These are phyloP conservation scores for Apis mellifera DNA, from an alignment of 1,140 invertebrate genomes.

Conservation along the genomic window DNA sequence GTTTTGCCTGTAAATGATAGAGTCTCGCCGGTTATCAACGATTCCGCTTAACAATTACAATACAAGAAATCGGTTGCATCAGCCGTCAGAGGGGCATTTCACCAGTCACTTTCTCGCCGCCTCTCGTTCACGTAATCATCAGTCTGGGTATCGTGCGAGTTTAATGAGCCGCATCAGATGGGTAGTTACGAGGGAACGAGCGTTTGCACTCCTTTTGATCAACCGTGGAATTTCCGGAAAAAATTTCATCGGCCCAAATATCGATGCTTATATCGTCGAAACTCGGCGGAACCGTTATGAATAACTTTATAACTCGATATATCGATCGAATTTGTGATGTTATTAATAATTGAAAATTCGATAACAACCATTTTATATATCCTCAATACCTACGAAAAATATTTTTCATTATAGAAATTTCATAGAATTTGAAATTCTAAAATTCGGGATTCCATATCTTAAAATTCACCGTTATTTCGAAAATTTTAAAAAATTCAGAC, in stretches of 20 bases:
- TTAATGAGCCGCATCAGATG: conserved; percentile 69
- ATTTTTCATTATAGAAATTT: too few relatives aligned
- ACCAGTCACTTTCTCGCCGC: conserved; percentile 21
- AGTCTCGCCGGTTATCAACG: background rate
- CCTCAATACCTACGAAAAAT: too few relatives aligned
- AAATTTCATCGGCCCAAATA: background rate
- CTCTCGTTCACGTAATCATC: conserved; percentile 52
- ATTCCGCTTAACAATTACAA: background rate
- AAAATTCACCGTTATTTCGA: background rate
- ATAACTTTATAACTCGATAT: background rate
- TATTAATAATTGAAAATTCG: background rate
- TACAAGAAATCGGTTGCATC: conserved; percentile 18
- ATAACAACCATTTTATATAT: background rate
- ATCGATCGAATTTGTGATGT: background rate
- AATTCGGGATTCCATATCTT: background rate
- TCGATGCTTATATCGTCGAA: background rate
- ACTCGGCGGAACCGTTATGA: background rate
- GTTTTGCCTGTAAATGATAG: background rate
- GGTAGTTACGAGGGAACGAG: conserved; percentile 46
- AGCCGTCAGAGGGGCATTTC: background rate
- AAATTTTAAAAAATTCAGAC: too few relatives aligned
- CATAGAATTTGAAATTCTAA: background rate
- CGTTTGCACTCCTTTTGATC: conserved; percentile 39
- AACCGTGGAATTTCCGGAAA: background rate
- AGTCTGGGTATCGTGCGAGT: conserved; percentile 46